A percentile compares a stretch with the other conserved stretches of the same genome.
Conservation (phyloP, 2,888 invertebrate species). For the Cacoxenus indagator region DNA sequence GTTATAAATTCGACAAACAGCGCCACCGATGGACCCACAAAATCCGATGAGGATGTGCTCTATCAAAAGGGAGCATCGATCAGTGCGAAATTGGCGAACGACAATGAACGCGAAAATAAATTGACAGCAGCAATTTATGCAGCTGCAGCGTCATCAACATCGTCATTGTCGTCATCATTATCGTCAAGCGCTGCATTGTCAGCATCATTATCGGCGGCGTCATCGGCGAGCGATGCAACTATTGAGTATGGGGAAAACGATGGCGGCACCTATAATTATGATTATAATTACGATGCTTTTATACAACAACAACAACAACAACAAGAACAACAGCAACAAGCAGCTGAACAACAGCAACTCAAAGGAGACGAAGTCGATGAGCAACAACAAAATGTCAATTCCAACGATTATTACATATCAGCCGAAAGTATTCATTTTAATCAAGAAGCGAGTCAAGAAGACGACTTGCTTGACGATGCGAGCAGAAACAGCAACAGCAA, state of each 20-base stretch:
- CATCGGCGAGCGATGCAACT: background rate
- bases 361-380: too few relatives aligned
- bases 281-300: constrained; percentile 46
- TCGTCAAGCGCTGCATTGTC: constrained; percentile 19
- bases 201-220: background rate
- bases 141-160: constrained; percentile 19
- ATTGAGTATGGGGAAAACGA: constrained; percentile 31
- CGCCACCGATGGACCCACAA: constrained; percentile 71
- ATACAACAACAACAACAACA: constrained; percentile 27
- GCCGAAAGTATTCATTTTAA: constrained; percentile 65
- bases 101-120: constrained; percentile 41
- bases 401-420: constrained; percentile 70
- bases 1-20: constrained; percentile 80
- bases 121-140: constrained; percentile 26
- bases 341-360: constrained; percentile 33
- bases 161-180: constrained; percentile 28
- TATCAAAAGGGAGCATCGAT: constrained; percentile 85
- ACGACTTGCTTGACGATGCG: background rate
- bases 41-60: constrained; percentile 78
- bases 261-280: constrained; percentile 39
- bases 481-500: constrained; percentile 22
- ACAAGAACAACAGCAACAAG: constrained; percentile 30
- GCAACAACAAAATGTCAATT: constrained; percentile 57
- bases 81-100: constrained; percentile 78
- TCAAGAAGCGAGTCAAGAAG: constrained; percentile 49